Base-by-base conservation (phyloP, 2,797 vertebrate genomes). In the Danio aesculapii region DNA sequence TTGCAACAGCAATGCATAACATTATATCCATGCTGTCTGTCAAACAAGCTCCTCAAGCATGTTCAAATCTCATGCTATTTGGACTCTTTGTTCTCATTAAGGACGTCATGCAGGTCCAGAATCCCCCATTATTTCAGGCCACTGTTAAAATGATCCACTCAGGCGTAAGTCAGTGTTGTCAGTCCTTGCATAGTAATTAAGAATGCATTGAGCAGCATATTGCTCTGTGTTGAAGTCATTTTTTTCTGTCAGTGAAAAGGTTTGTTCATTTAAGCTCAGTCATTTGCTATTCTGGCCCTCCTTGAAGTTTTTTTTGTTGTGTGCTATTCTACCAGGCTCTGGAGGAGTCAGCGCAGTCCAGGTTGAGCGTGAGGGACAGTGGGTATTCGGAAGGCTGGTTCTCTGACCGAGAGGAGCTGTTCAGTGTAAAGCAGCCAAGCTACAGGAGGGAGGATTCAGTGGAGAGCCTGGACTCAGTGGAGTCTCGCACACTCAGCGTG, bases 371-470 rank as follows among this genome's bases (percentile, higher is more conserved):
- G 81, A 94, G 95, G 84, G 96, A 96, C 81, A 91, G 94, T 4
- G 94, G 94, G 0, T 95, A 94, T 90, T 89, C 90, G 1, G 95
- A 96, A 67, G 87, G 90, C 86, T 95, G 93, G 92, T 92, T 91
- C 84, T 52, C 91, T 39, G 96, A 96, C n/a, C 91, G 89, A 12
- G 93, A 92, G 70, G 95, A 96, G 9, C 64, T 85, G 11, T 88
- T 89, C 53, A 12, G 43, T 64, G n/a, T 63, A 0, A 84, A 88
- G 79, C 87, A 89, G 39, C 75, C 44, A 0, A 88, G 71, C 82
- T 94, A 94, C 67, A 93, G 87, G 84, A 93, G 94, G 87, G 95
- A 92, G 79, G 92, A 93, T 84, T 97, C 95, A 0, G 93, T 93
- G 0, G 96, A 97, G 66, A 93, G 94, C 85, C 84, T 95, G 17